Percentiles rank a stretch among this genome's conserved stretches.
Conservation (phyloP, 2,797 vertebrate species). For the Anomalospiza imberbis region DNA sequence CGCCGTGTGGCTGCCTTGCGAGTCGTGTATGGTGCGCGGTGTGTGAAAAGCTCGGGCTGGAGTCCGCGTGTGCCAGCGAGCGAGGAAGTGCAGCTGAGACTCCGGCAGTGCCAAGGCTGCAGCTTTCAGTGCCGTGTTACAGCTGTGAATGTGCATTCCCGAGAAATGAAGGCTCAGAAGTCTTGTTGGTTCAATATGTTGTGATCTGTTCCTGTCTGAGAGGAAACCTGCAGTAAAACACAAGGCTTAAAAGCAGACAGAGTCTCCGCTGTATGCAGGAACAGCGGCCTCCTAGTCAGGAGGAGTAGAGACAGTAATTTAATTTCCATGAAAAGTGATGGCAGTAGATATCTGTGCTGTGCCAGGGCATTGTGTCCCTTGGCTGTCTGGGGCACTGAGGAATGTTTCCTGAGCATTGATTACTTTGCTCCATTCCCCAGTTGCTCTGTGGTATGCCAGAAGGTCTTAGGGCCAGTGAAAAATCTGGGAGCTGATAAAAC, state of each 20-base stretch:
- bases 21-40: rapidly evolving
- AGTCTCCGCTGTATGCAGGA: rapidly evolving
- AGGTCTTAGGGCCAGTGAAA: neutral
- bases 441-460: neutral
- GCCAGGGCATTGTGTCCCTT: neutral
- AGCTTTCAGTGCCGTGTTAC: neutral
- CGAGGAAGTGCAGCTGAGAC: neutral
- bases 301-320: neutral
- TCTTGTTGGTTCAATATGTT: neutral
- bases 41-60: neutral
- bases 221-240: neutral
- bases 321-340: neutral
- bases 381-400: neutral
- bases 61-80: neutral
- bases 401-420: neutral
- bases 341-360: neutral
- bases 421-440: rapidly evolving
- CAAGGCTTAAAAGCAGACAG: neutral
- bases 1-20: neutral
- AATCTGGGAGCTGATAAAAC: neutral
- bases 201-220: neutral
- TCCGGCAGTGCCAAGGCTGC: neutral
- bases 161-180: neutral
- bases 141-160: neutral
- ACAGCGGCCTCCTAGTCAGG: neutral